Percentiles rank a stretch among this genome's conserved stretches.
Conservation (phyloP, 2,797 vertebrate genomes). For the Aulostomus chinensis region DNA sequence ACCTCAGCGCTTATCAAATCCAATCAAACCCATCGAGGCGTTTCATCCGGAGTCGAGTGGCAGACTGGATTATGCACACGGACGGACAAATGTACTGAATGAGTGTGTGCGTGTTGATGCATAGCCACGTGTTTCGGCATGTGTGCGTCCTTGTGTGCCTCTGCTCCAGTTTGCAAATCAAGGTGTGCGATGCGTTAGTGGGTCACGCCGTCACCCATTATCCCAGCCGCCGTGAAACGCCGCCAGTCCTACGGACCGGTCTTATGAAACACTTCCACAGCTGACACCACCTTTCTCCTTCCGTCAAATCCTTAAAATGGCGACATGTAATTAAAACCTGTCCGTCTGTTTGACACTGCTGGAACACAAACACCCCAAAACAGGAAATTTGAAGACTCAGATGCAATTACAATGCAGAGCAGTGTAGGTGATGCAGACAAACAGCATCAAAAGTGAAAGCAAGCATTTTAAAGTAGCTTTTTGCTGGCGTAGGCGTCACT, state of each 20-base stretch:
- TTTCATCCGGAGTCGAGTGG: constrained; percentile 65
- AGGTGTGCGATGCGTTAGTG: constrained; percentile 8
- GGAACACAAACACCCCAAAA: too few species aligned
- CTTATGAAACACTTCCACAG: constrained; percentile 46
- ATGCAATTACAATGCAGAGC: too few species aligned
- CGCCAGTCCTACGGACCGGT: constrained; percentile 23
- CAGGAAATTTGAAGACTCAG: too few species aligned
- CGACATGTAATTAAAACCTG: too few species aligned
- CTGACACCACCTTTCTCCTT: constrained; percentile 4
- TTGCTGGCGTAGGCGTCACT: constrained; percentile 39
- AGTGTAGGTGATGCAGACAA: not conserved
- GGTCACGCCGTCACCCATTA: constrained; percentile 32
- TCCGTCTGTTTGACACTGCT: too few species aligned
- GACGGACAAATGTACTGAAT: not conserved
- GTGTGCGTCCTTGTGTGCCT: constrained; percentile 28
- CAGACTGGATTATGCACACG: constrained; percentile 58
- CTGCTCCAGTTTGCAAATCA: not conserved
- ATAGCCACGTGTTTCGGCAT: constrained; percentile 6
- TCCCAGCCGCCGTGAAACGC: constrained; percentile 24
- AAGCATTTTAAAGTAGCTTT: constrained; percentile 17
- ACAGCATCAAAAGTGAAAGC: constrained; percentile 4
- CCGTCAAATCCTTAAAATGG: constrained; percentile 3
- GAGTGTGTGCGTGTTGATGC: not conserved
- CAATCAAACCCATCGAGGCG: constrained; percentile 62
- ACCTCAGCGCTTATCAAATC: constrained; percentile 71